Evolutionary conservation across 2,113 vertebrate genomes (phyloP).

Genomic region (Apodemus sylvaticus): DNA sequence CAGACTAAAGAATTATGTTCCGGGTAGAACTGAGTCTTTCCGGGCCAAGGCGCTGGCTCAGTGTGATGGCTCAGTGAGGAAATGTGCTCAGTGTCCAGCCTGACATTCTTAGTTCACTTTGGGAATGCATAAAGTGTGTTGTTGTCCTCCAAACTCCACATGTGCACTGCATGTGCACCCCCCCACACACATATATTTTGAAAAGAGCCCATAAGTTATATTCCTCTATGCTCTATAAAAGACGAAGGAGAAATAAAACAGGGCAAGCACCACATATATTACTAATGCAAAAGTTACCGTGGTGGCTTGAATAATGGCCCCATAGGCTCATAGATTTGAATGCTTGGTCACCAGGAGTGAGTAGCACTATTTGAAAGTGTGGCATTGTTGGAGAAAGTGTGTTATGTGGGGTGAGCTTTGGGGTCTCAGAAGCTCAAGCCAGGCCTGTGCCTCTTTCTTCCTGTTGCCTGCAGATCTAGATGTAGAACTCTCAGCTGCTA

Average conservation of each 20-base stretch:
- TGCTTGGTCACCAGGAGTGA: neutral
- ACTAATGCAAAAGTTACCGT: neutral
- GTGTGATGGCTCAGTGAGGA: neutral
- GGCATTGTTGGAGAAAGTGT: neutral
- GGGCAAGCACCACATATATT: neutral
- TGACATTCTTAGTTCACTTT: neutral
- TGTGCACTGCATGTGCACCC: neutral
- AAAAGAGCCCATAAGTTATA: neutral
- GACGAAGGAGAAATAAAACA: neutral
- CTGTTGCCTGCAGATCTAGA: neutral
- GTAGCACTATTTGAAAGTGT: neutral
- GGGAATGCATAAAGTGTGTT: neutral
- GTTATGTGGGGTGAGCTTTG: neutral
- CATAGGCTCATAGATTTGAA: neutral
- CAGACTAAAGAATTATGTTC: neutral
- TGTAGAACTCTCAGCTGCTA: neutral
- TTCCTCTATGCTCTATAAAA: neutral
- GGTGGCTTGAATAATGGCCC: neutral
- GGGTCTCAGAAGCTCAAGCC: neutral
- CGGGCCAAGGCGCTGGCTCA: neutral
- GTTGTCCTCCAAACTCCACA: neutral
- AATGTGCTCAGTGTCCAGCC: neutral
- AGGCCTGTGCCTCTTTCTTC: neutral
- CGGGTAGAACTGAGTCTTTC: neutral
- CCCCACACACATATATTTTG: neutral